Evolutionary conservation across 2,888 invertebrate species (phyloP).

Genomic region (Papilio demoleus): DNA sequence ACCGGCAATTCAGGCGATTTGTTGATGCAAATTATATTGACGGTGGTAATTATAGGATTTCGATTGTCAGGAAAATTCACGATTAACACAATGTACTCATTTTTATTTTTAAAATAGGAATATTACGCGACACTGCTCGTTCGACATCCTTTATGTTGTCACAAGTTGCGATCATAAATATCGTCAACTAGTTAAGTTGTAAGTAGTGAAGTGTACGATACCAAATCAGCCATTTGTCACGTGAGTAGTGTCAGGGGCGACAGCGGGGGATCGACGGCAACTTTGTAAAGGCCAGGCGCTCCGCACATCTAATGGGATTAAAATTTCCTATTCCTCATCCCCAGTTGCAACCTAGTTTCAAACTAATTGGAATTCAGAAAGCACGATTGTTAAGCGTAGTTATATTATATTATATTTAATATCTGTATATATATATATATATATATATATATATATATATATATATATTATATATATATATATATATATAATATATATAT

Average conservation of each 20-base stretch:
- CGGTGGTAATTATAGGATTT: no score
- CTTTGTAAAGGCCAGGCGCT: conserved; percentile 47
- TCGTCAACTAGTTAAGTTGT: background rate
- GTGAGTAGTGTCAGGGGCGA: conserved; percentile 20
- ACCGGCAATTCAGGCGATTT: no score
- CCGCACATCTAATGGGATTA: conserved; percentile 57
- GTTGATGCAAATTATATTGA: no score
- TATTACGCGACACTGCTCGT: background rate
- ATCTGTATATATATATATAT: background rate
- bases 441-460: no score
- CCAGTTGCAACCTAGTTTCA: conserved; percentile 41
- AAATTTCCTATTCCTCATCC: conserved; percentile 51
- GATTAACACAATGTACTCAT: no score
- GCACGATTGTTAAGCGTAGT: conserved; percentile 5
- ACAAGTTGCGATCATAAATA: conserved; percentile 2
- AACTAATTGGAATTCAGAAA: conserved; percentile 15
- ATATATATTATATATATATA: no score
- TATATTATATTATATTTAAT: conserved; percentile 1
- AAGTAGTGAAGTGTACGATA: conserved; percentile 33
- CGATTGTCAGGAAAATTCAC: no score
- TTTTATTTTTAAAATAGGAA: background rate
- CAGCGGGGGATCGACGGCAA: conserved; percentile 37
- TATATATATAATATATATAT: no score
- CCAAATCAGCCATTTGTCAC: conserved; percentile 32
- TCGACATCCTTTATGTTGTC: background rate